phyloP scores from a whole-genome alignment of 2,113 vertebrate genomes.

The Dicrurus megarhynchus region DNA sequence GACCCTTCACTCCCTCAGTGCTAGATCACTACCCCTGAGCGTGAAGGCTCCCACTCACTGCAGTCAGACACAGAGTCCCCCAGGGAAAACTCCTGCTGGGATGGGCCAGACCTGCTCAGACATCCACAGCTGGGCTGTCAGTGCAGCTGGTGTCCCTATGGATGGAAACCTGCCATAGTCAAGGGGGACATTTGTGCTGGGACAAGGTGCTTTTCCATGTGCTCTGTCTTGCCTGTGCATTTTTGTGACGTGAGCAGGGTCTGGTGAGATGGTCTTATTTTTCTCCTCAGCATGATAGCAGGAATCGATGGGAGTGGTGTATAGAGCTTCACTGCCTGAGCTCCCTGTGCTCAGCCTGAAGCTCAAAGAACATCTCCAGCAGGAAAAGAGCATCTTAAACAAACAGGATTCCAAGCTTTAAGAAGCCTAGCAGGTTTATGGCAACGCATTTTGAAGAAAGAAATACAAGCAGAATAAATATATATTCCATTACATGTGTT shows the following conservation, averaged over 20 bases:
- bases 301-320: neutral
- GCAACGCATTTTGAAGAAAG: neutral
- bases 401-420: neutral
- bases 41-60: neutral
- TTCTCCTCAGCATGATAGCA: neutral
- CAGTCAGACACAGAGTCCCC: neutral
- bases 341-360: neutral
- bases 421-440: neutral
- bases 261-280: neutral
- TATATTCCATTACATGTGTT: neutral
- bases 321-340: neutral
- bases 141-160: neutral
- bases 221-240: neutral
- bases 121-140: neutral
- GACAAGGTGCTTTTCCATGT: neutral
- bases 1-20: neutral
- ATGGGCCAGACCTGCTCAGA: neutral
- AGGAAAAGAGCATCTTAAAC: neutral
- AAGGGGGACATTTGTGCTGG: neutral
- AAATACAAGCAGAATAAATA: neutral
- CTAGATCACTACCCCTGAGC: neutral
- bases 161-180: fast-evolving
- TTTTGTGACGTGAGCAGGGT: neutral
- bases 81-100: neutral
- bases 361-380: neutral